Evolutionary conservation across 2,888 invertebrate genomes (phyloP), one percentile per base, ranked within the genome.

Genomic region (Eupithecia pulchellata): DNA sequence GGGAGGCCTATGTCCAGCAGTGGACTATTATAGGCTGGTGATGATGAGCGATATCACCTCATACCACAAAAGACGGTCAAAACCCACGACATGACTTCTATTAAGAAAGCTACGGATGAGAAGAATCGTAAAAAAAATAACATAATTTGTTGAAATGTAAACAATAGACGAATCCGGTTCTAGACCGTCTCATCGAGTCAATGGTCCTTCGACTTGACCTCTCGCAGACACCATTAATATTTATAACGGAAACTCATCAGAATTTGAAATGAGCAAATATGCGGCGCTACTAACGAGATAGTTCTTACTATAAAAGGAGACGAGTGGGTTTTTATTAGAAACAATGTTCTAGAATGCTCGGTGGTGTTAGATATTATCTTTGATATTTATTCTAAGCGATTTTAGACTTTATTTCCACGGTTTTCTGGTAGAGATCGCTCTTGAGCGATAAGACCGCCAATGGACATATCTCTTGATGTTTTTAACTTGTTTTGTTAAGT

Each of bases 201-300:
- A 55, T 32, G 20, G 39, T 73, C 74, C 57, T 72, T 77, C 71
- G 68, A 71, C 71, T 73, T 75, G 74, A 74, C 73, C 71, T 71
- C 65, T 66, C 55, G 60, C 68, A 62, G 42, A 30, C 27, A 55
- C 30, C 30, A 58, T 77, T 70, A 77, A 77, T 78, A 74, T 77
- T 75, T 74, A 79, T 79, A 75, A 60, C 72, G 73, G 75, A 76
- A 75, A 77, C 73, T 75, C 67, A 71, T 72, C 70, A 65, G 68
- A 69, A 72, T 74, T 73, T 69, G 60, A 69, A 71, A 71, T 69
- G 64, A 69, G 66, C 47, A 69, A 66, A 39, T 64, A 73, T n/a
- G n/a, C 60, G 34, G 20, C 20, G 55, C 32, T 60, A 58, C 30
- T 55, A 62, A 62, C 57, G 36, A 32, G 42, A 32, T 34, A 52